These are phyloP conservation scores for Plagodis dolabraria DNA, from an alignment of 2,888 invertebrate genomes.

Conservation along the genomic window DNA sequence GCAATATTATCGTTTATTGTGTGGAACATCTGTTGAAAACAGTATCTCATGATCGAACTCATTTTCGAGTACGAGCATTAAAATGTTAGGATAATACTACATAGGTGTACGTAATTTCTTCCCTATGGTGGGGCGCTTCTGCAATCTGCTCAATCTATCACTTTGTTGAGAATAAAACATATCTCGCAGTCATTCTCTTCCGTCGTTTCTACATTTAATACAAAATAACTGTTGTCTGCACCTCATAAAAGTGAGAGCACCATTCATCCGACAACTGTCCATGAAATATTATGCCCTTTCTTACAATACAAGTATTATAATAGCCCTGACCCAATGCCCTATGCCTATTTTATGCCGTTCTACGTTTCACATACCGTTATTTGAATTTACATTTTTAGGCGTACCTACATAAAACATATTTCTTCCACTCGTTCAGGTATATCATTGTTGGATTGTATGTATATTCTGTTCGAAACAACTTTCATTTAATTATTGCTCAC, in stretches of 20 bases:
- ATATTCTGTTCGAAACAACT: constrained; percentile 5
- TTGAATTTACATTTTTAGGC: constrained; percentile 51
- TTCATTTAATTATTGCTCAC: constrained; percentile 4
- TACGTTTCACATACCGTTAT: constrained; percentile 46
- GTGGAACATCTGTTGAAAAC: too few relatives aligned
- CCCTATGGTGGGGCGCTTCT: too few relatives aligned
- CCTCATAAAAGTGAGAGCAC: constrained; percentile 31
- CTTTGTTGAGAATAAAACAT: constrained; percentile 1
- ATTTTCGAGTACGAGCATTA: too few relatives aligned
- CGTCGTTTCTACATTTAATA: constrained; percentile 30
- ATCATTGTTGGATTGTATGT: constrained; percentile 9
- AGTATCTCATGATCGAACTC: too few relatives aligned
- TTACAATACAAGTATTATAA: constrained; percentile 37
- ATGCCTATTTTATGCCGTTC: constrained; percentile 41
- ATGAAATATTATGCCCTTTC: constrained; percentile 37
- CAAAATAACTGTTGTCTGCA: constrained; percentile 36
- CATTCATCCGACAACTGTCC: constrained; percentile 27
- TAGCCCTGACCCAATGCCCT: constrained; percentile 45
- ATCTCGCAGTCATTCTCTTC: constrained; percentile 28
- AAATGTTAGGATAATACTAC: too few relatives aligned
- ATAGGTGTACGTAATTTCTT: too few relatives aligned
- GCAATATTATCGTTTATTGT: too few relatives aligned
- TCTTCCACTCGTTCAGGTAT: constrained; percentile 14
- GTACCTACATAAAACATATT: constrained; percentile 39
- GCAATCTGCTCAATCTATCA: too few relatives aligned